Conservation (phyloP, 2,888 invertebrate species). For the Heliconius erato region DNA sequence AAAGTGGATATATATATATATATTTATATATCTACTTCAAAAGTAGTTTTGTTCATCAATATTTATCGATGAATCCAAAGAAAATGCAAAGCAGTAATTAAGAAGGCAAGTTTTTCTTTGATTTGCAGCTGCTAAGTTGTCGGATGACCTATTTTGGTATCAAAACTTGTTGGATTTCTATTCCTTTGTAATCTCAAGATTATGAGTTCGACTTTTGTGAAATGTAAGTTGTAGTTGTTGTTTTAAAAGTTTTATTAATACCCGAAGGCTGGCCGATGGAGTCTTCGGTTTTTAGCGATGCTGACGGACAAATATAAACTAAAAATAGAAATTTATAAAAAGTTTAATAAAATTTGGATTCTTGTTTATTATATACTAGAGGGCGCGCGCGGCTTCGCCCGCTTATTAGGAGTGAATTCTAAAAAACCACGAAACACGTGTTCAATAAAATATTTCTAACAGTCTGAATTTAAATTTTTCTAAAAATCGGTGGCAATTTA, state of each 20-base stretch:
- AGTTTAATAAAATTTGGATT: not conserved
- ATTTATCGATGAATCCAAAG: conserved; percentile 2
- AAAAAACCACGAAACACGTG: no score
- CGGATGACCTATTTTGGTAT: conserved; percentile 28
- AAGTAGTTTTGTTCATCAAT: conserved; percentile 3
- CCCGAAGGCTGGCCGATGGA: not conserved
- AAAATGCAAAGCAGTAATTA: conserved; percentile 11
- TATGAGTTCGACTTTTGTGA: conserved; percentile 7
- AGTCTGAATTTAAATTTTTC: no score
- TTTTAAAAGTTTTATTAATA: not conserved
- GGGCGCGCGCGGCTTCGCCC: no score
- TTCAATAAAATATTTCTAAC: no score
- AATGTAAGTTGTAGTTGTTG: not conserved
- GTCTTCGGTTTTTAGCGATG: not conserved
- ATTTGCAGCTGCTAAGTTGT: conserved; percentile 25
- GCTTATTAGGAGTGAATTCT: no score
- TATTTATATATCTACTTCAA: not conserved
- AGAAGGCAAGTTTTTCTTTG: conserved; percentile 12
- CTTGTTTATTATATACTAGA: not conserved
- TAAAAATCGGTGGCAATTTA: no score
- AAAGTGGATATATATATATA: not conserved
- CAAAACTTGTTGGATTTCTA: conserved; percentile 23
- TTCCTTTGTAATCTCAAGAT: conserved; percentile 27
- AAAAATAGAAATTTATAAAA: not conserved
- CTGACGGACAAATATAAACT: not conserved